phyloP scores from a whole-genome alignment of 2,797 vertebrate genomes.

The Manis pentadactyla region DNA sequence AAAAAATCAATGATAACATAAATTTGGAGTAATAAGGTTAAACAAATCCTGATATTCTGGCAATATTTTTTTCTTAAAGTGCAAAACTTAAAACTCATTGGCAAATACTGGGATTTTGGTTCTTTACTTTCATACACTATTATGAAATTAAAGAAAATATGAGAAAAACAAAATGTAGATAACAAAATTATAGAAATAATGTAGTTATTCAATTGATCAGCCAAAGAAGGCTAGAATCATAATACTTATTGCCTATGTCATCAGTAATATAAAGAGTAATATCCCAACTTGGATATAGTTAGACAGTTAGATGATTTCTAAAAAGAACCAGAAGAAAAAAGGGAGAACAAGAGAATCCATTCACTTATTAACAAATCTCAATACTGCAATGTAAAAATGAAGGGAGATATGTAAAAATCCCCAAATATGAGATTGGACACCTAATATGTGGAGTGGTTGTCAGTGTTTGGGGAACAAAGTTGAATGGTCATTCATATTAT shows the following conservation, averaged over 20 bases:
- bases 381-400: neutral
- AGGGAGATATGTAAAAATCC: neutral
- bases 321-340: neutral
- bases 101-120: neutral
- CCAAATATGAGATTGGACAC: neutral
- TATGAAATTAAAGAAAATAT: conserved; percentile 6
- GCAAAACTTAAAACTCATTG: conserved; percentile 9
- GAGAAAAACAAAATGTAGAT: neutral
- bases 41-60: neutral
- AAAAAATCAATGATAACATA: conserved; percentile 11
- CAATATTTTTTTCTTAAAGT: neutral
- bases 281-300: neutral
- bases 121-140: conserved; percentile 15
- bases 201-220: neutral
- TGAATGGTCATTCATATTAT: neutral
- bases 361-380: neutral
- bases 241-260: neutral
- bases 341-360: neutral
- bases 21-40: neutral
- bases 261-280: neutral
- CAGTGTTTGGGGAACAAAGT: neutral
- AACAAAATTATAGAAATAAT: neutral
- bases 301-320: neutral
- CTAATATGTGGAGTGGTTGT: neutral
- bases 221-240: neutral